Base-by-base conservation (phyloP, 1,140 invertebrate species). In the Saccostrea glomerata region DNA sequence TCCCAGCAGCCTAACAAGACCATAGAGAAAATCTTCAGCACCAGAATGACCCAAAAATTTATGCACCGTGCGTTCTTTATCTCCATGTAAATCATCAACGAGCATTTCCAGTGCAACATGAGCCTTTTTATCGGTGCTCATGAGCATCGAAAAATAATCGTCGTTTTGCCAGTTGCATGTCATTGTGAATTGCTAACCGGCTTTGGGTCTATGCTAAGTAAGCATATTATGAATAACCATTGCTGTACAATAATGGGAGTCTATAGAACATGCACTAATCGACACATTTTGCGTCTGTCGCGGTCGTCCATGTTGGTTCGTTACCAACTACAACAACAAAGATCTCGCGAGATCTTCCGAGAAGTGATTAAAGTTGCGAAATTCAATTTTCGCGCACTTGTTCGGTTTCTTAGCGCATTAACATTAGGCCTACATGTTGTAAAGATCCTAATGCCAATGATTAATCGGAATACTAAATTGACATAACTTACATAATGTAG, bases 11-110 rank as follows among this genome's bases (percentile, higher is more conserved):
- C 89, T 91, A 15, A 94, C 92, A 60, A 95, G 90, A 56, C 92
- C 93, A 93, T 94, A 94, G 0, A 95, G 90, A 86, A 95, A 94
- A 91, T 94, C 94, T 87, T 95, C 94, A 7, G 93, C 94, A 25
- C 94, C 94, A 23, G 94, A 93, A 90, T 95, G 94, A 86, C 92
- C 91, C 13, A 95, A 77, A 90, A 95, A 94, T 56, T 88, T 92
- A 70, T 87, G 89, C 17, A 95, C 92, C 20, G 94, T 94, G 40
- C 88, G 89, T 36, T 95, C 94, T 89, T 94, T 94, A 25, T 94
- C 92, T 20, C 91, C 85, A 90, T 95, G 94, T 17, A 95, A 87
- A 91, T 95, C 94, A 89, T 95, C 94, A 11, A 95, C 94, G 56
- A 94, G 91, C 91, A 93, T 92, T 92, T 94, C 94, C 70, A 94